Base-by-base conservation (phyloP, 2,888 invertebrate genomes). In the Dolichopus griseipennis region DNA sequence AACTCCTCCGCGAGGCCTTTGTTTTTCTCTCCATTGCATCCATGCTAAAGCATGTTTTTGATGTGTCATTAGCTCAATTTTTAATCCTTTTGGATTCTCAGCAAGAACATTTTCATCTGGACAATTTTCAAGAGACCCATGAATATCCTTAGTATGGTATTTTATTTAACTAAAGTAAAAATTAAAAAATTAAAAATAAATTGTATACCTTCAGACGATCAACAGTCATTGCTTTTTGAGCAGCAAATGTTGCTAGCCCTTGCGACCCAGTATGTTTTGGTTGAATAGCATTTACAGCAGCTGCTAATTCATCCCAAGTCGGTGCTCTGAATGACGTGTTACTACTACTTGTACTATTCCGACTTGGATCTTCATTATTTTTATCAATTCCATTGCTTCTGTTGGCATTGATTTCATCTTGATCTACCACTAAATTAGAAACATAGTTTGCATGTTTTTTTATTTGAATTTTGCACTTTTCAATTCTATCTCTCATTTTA, bases 11-110 rank as follows among this genome's bases (percentile, higher is more conserved):
- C 88, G 82, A 0, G 93, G 92, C 67, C 87, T 88, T 78, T 94
- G 92, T n/a, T 83, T 83, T 82, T 97, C 97, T 22, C 97, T 83
- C 95, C 95, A 97, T 22, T 84, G 76, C 75, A 97, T 83, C 96
- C 97, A 97, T 15, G 90, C 86, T 0, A 97, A 81, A 0, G 93
- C 97, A 75, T 91, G 88, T 72, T 86, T 84, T 79, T 97, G 97
- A 81, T 97, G 95, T 12, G 85, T 82, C 90, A 95, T 90, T 5
- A 97, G 82, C 10, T 81, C 71, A 0, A 91, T 84, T 75, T 83
- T 85, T 0, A 95, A 78, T 0, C 87, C 88, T 37, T 76, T 75
- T 0, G 92, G 92, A 72, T 87, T 85, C 10, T 83, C 78, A 0
- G 86, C 87, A 34, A 82, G 76, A 12, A 84, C 81, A 69, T 85